phyloP scores from a whole-genome alignment of 2,888 invertebrate species.

The Cephus rjabovi region DNA sequence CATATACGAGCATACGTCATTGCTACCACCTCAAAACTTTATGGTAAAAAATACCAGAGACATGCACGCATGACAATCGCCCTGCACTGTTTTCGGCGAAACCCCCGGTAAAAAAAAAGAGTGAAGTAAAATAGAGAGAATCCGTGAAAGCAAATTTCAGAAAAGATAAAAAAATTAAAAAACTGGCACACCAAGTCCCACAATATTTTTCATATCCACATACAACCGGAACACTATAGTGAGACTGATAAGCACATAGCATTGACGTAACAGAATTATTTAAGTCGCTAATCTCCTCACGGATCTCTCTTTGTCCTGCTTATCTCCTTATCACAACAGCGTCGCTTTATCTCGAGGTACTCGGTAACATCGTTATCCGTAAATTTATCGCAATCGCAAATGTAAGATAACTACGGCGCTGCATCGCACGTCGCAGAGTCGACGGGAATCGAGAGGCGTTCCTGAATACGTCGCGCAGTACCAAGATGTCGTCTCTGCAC shows the following conservation, averaged over 20 bases:
- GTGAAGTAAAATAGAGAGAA: neutral
- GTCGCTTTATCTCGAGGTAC: neutral
- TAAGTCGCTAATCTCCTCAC: no score
- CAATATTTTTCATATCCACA: neutral
- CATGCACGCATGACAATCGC: neutral
- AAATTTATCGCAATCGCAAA: neutral
- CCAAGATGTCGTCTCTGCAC: neutral
- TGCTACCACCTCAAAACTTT: neutral
- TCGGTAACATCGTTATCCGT: neutral
- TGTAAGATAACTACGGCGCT: neutral
- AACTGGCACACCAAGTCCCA: neutral
- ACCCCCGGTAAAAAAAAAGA: neutral
- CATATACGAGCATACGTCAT: slow-evolving; percentile 8
- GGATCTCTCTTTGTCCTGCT: neutral
- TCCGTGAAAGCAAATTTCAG: neutral
- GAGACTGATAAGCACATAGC: neutral
- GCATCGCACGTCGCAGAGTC: neutral
- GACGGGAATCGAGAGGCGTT: neutral
- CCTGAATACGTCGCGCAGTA: neutral
- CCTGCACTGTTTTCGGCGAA: neutral
- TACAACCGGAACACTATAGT: neutral
- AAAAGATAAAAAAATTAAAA: neutral
- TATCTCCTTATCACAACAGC: neutral
- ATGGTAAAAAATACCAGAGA: neutral
- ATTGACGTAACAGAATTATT: neutral